Base-by-base conservation (phyloP, 2,888 invertebrate genomes). In the Mimachlamys varia region DNA sequence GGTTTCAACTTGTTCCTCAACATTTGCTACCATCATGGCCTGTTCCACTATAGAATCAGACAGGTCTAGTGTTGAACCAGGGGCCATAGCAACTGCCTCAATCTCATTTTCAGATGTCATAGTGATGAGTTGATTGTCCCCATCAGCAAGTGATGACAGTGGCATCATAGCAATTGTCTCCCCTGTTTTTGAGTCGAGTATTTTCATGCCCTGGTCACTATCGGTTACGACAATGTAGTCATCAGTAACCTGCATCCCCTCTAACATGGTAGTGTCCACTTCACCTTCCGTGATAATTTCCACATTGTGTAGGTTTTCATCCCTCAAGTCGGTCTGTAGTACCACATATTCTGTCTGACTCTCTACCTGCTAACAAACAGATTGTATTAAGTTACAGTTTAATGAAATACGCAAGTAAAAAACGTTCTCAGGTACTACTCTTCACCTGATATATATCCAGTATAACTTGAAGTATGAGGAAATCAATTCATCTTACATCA, bases 321-420 rank as follows among this genome's bases (percentile, higher is more conserved):
- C 91, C 33, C 92, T 92, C 38, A 93, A 88, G 37, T 92, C 92
- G 0, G 93, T 93, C 87, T 94, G 93, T 15, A 94, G 99, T 99
- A 99, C 90, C 98, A 98, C 91, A 98, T 97, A 96, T 99, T 53
- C 53, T 53, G 98, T 3, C 98, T 98, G 98, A 98, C 98, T 87
- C 58, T 88, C 88, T 10, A 90, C 55, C 87, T 90, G 33, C 44
- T 55, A 49, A 89, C 4, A 13, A 53, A 53, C 53, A 53, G 15
- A 5, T 19, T 17, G 22, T 44, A n/a, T 4, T 58, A 15, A 22
- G 22, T 58, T 58, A 17, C 19, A 58, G 15, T 58, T 58, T 10
- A 17, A 58, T 58, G 58, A 58, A 4, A 58, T 17, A 58, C n/a
- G n/a, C n/a, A n/a, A n/a, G n/a, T n/a, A n/a, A n/a, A n/a, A n/a